Evolutionary conservation across 2,888 invertebrate species (phyloP), one percentile per base, ranked within the genome.

Genomic region (Operophtera brumata): DNA sequence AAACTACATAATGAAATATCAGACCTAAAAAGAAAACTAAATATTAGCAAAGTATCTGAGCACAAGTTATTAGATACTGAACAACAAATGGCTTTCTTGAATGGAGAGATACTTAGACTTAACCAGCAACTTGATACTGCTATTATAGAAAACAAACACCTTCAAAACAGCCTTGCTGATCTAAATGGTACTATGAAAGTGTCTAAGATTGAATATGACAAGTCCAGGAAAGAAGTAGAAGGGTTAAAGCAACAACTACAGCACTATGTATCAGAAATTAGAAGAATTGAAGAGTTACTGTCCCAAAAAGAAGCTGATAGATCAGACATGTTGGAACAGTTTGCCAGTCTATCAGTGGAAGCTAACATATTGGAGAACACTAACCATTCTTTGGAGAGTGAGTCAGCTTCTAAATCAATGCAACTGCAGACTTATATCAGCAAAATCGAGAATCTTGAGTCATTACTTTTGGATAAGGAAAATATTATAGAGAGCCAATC

Each of bases 241-340:
- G 92, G 93, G 65, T 83, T 96, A 59, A 95, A 94, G 75, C 91
- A 93, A 59, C 95, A 96, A 73, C 80, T 96, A 57, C 95, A 95
- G 71, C 94, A 95, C 70, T 96, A 96, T 83, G 95, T 96, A 5
- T 92, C 93, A 66, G 95, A 96, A 89, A 94, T 96, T 11, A 93
- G 94, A 71, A 91, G 94, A 67, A 94, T 94, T 57, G 96, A 96
- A 79, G 95, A 96, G 69, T 82, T 95, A 54, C 87, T 96, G 28
- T 92, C 93, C 54, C 91, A 93, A 30, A 85, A 96, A 93, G 96
- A 96, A 84, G 92, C 93, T 57, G 96, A 96, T 82, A 91, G 96
- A 53, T 93, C 93, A 54, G 95, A 95, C 75, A 93, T 96, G 93
- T 76, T 96, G 66, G 95, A 96, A 71, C 94, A 96, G 66, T 96